These are phyloP conservation scores for Epicampocera succincta DNA, from an alignment of 2,888 invertebrate species.

Conservation along the genomic window DNA sequence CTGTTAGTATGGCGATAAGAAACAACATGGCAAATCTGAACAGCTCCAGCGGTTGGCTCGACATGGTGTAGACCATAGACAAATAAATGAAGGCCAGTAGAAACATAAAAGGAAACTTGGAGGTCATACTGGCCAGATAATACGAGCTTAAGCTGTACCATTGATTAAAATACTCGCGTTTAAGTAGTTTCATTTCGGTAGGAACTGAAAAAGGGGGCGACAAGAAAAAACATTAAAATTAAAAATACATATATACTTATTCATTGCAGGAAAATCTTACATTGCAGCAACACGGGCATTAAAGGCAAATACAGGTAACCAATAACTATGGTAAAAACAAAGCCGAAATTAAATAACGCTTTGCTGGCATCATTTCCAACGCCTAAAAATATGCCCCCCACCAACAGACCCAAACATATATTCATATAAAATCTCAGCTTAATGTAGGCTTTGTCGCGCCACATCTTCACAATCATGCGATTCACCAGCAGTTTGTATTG, in stretches of 20 bases:
- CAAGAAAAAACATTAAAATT: constrained; percentile 72
- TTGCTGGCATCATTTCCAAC: constrained; percentile 92
- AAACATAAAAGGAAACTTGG: constrained; percentile 88
- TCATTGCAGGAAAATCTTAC: constrained; percentile 83
- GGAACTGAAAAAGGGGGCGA: constrained; percentile 87
- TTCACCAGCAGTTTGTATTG: constrained; percentile 87
- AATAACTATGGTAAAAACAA: constrained; percentile 90
- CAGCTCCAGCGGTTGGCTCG: constrained; percentile 89
- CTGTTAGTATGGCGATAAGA: constrained; percentile 86
- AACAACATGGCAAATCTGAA: constrained; percentile 87
- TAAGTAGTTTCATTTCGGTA: constrained; percentile 88
- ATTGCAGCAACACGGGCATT: constrained; percentile 90
- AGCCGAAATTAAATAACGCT: constrained; percentile 92
- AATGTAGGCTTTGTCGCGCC: constrained; percentile 89
- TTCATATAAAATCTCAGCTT: constrained; percentile 87
- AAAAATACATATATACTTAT: not conserved
- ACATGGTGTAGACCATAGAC: constrained; percentile 87
- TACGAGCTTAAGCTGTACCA: constrained; percentile 92
- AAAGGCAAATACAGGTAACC: constrained; percentile 91
- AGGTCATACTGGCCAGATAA: constrained; percentile 87
- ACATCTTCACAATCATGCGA: constrained; percentile 89
- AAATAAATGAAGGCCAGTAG: constrained; percentile 87
- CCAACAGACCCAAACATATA: constrained; percentile 86
- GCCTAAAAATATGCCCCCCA: constrained; percentile 87
- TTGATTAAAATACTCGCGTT: constrained; percentile 90